Conservation (phyloP, 2,888 invertebrate species). For the Coleophora flavipennella region DNA sequence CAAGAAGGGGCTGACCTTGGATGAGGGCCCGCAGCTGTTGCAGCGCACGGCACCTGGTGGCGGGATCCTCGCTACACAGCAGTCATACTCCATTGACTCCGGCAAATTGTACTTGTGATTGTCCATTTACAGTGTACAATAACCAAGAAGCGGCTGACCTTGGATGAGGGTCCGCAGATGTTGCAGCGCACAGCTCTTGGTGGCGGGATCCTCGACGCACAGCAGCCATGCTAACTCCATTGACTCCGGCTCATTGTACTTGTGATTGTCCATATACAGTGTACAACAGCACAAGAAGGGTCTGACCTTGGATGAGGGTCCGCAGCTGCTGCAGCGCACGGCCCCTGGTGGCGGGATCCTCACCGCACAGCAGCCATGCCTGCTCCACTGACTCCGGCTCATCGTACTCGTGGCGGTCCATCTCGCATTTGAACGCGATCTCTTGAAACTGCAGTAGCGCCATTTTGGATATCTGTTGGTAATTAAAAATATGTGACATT, state of each 20-base stretch:
- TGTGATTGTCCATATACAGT: too few relatives aligned
- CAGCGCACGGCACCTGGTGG: slow-evolving; percentile 28
- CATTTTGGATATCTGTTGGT: too few relatives aligned
- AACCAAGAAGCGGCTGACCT: slow-evolving; percentile 34
- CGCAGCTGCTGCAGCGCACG: slow-evolving; percentile 40
- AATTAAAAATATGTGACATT: too few relatives aligned
- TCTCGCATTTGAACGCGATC: slow-evolving; percentile 51
- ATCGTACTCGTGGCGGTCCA: slow-evolving; percentile 47
- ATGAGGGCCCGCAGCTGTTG: slow-evolving; percentile 46
- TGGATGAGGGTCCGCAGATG: slow-evolving; percentile 53
- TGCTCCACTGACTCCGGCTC: slow-evolving; percentile 47
- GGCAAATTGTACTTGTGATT: slow-evolving; percentile 46
- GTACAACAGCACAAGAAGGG: too few relatives aligned
- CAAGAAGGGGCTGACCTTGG: slow-evolving; percentile 60
- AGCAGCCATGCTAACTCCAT: slow-evolving; percentile 43
- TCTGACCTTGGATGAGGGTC: slow-evolving; percentile 54
- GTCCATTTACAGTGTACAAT: too few relatives aligned
- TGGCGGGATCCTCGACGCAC: slow-evolving; percentile 41
- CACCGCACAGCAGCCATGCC: slow-evolving; percentile 44
- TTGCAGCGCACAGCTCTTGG: slow-evolving; percentile 28
- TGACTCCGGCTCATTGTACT: slow-evolving; percentile 46
- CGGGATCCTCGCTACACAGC: slow-evolving; percentile 43
- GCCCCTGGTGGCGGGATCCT: slow-evolving; percentile 32
- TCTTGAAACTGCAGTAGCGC: slow-evolving; percentile 33
- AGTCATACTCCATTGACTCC: slow-evolving; percentile 41